Percentiles rank a stretch among this genome's conserved stretches.
phyloP scores from a whole-genome alignment of 2,888 invertebrate species.

The Idaea biselata region DNA sequence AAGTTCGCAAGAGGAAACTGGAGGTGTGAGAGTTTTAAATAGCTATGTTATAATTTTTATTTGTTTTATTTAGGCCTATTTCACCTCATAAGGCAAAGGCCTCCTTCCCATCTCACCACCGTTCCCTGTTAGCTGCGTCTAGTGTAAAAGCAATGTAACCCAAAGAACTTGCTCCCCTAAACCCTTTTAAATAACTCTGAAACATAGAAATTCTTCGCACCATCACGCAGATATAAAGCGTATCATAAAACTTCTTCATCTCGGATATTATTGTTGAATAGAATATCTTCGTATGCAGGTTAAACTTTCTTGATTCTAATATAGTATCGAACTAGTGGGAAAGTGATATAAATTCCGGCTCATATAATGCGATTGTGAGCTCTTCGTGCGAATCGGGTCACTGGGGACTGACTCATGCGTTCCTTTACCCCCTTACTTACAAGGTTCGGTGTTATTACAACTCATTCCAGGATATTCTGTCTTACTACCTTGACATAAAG shows the following conservation, averaged over 20 bases:
- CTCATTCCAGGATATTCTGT: background rate
- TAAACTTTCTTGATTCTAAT: constrained; percentile 4
- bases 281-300: constrained; percentile 4
- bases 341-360: constrained; percentile 36
- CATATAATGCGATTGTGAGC: constrained; percentile 44
- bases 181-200: background rate
- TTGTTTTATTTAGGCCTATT: no score
- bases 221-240: background rate
- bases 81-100: no score
- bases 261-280: background rate
- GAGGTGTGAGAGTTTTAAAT: no score
- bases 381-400: constrained; percentile 68
- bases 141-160: background rate
- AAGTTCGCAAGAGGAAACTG: no score
- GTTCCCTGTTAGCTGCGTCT: no score
- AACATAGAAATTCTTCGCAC: background rate
- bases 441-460: background rate
- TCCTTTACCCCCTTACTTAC: constrained; percentile 5
- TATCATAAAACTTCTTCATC: background rate
- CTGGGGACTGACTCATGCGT: constrained; percentile 44
- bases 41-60: no score
- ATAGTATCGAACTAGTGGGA: constrained; percentile 18
- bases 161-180: background rate
- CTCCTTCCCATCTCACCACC: no score
- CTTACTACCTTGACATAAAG: background rate